Evolutionary conservation across 2,888 invertebrate genomes (phyloP).

Genomic region (Stenoptilia bipunctidactyla): DNA sequence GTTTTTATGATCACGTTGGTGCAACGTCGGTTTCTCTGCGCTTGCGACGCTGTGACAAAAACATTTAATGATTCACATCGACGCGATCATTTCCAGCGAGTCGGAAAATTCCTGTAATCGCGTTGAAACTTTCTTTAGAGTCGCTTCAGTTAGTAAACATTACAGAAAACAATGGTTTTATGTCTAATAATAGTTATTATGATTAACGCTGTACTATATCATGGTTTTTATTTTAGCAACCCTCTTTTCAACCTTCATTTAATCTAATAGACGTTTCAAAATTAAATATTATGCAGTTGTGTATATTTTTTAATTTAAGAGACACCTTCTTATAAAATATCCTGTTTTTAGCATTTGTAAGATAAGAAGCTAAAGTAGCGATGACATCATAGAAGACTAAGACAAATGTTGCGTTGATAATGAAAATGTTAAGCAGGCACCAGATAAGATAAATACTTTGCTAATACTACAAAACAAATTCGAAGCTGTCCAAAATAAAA

Average conservation of each 20-base stretch:
- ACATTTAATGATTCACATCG: conserved; percentile 55
- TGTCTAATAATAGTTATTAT: no score
- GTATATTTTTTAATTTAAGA: no score
- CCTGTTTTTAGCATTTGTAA: no score
- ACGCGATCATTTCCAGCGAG: conserved; percentile 59
- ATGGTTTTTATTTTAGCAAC: no score
- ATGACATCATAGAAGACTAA: conserved; percentile 49
- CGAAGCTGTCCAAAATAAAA: not conserved
- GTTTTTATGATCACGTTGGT: no score
- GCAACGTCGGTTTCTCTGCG: conserved; percentile 37
- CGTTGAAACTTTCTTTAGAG: conserved; percentile 51
- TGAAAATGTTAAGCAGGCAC: conserved; percentile 53
- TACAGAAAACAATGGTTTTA: not conserved
- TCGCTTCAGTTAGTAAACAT: not conserved
- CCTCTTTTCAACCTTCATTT: no score
- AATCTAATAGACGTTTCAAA: no score
- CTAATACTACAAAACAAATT: conserved; percentile 24
- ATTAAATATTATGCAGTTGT: no score
- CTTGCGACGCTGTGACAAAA: conserved; percentile 36
- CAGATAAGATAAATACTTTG: conserved; percentile 44
- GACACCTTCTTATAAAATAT: no score
- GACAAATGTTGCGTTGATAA: conserved; percentile 48
- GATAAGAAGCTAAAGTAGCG: conserved; percentile 53
- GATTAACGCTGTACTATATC: no score
- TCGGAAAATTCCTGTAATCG: conserved; percentile 68